Conservation (phyloP, 2,797 vertebrate species). For the Paratrypauchen microcephalus region DNA sequence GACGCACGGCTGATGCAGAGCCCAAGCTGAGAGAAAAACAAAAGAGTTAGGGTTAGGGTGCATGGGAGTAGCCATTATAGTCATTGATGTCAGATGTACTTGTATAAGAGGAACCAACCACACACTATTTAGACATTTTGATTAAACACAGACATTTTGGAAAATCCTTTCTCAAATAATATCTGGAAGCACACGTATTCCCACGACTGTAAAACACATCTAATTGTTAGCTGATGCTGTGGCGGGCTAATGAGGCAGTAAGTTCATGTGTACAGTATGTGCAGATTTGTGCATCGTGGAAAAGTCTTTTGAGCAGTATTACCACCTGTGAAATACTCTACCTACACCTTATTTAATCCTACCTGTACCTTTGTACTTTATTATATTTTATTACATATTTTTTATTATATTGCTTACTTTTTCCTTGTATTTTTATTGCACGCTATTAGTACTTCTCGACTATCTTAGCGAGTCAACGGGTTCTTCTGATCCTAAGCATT, state of each 20-base stretch:
- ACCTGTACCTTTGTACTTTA: no score
- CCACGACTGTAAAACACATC: constrained; percentile 2
- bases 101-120: background rate
- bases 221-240: constrained; percentile 5
- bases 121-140: background rate
- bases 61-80: background rate
- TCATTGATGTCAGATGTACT: background rate
- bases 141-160: background rate
- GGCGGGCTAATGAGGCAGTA: constrained; percentile 7
- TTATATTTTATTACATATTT: no score
- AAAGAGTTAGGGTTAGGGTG: no score
- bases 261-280: constrained; percentile 1
- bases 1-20: constrained; percentile 96
- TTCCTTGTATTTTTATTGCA: no score
- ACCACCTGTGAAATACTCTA: no score
- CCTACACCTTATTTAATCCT: no score
- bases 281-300: background rate
- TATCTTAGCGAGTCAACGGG: no score
- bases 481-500: no score
- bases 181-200: constrained; percentile 28
- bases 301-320: no score
- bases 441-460: no score
- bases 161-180: background rate
- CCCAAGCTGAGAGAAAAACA: constrained; percentile 84
- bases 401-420: no score